phyloP scores from a whole-genome alignment of 2,888 invertebrate species.

The Drosophila siamana region DNA sequence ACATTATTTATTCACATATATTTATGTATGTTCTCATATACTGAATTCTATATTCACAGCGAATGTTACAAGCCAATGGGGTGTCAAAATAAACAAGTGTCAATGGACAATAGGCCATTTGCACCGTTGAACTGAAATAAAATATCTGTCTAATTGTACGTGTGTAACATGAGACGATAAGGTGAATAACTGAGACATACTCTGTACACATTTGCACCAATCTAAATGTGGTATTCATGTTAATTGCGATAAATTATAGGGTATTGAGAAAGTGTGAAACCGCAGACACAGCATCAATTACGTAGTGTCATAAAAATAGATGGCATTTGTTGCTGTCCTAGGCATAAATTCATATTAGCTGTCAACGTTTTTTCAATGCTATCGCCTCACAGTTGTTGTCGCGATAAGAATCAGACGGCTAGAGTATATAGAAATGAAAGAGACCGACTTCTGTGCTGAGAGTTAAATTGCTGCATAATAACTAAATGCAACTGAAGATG shows the following conservation, averaged over 20 bases:
- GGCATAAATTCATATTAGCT: slow-evolving; percentile 75
- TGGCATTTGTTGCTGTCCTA: slow-evolving; percentile 58
- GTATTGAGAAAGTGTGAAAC: neutral
- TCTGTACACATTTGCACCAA: slow-evolving; percentile 7
- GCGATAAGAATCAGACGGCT: slow-evolving; percentile 42
- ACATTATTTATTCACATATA: neutral
- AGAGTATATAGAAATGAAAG: slow-evolving; percentile 38
- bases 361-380: slow-evolving; percentile 71
- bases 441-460: slow-evolving; percentile 46
- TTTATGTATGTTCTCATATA: neutral
- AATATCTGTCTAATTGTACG: slow-evolving; percentile 57
- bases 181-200: slow-evolving; percentile 8
- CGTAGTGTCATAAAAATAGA: slow-evolving; percentile 17
- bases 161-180: slow-evolving; percentile 11
- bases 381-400: slow-evolving; percentile 42
- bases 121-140: slow-evolving; percentile 48
- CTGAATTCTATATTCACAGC: too few relatives aligned
- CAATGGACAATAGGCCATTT: slow-evolving; percentile 68
- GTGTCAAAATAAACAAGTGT: slow-evolving; percentile 76
- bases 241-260: neutral
- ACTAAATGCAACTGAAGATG: slow-evolving; percentile 41
- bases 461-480: slow-evolving; percentile 64
- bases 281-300: slow-evolving; percentile 1
- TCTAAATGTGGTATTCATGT: neutral
- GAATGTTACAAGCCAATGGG: slow-evolving; percentile 40